Evolutionary conservation across 2,113 vertebrate species (phyloP), one percentile per base, ranked within the genome.

Genomic region (Nymphicus hollandicus): DNA sequence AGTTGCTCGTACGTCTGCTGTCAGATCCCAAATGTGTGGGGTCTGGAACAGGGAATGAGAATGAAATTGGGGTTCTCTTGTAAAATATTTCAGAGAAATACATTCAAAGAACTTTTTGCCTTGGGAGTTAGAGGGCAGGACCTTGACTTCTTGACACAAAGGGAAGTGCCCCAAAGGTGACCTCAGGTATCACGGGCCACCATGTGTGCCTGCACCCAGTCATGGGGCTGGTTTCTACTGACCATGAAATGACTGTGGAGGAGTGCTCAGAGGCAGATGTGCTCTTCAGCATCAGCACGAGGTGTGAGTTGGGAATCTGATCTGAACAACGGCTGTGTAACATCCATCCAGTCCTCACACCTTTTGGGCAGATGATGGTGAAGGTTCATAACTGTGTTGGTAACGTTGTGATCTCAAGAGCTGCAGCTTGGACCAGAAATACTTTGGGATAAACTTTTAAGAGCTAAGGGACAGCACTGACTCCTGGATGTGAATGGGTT

Each of bases 241-340:
- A 9, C 47, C 70, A 35, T 1, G 3, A 19, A 60, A 37, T 37
- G 10, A 27, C 5, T 25, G 1, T 4, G n/a, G 31, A 6, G 1
- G 1, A 13, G 12, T 4, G 65, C 60, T 47, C 35, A 64, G 56
- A 43, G 76, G 65, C 60, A 84, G 79, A 55, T 3, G 11, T 14
- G 49, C 78, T 52, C 35, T n/a, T 84, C 41, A 25, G 5, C 24
- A 10, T 25, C 33, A 35, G 46, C 61, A 3, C 0, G 1, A 60
- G 66, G 27, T 56, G 11, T 2, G 31, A 6, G 49, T 2, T n/a
- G 55, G 86, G 63, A 52, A 5, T 10, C 14, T 2, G 82, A 3
- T 65, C 6, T 43, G 58, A 50, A 19, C 13, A 44, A 4, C 9
- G 20, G 25, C 4, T 4, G 17, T n/a, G 61, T 71, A 6, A 9